A percentile compares a stretch with the other conserved stretches of the same genome.
phyloP scores from a whole-genome alignment of 2,113 vertebrate species.

The Hemicordylus capensis region DNA sequence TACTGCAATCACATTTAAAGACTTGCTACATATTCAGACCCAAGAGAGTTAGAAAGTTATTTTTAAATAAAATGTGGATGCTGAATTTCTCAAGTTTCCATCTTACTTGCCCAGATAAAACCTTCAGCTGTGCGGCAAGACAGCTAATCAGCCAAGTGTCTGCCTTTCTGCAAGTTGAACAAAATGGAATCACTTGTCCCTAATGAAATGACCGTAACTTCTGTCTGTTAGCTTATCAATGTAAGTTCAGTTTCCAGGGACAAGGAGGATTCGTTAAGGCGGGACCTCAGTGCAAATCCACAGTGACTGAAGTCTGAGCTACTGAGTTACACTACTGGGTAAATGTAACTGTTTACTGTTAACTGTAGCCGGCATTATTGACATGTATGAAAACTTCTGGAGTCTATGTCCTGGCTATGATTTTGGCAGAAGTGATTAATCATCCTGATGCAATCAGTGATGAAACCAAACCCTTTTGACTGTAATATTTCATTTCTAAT shows the following conservation, averaged over 20 bases:
- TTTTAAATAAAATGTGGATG: background rate
- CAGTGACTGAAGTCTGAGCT: background rate
- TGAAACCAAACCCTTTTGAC: constrained; percentile 15
- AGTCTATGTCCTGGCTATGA: background rate
- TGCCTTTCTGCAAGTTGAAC: background rate
- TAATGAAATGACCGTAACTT: constrained; percentile 8
- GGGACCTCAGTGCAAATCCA: background rate
- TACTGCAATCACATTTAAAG: background rate
- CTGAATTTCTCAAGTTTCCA: background rate
- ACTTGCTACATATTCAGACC: background rate
- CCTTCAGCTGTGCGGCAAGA: background rate
- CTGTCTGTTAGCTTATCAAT: constrained; percentile 6
- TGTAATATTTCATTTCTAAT: constrained; percentile 30
- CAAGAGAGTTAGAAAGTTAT: background rate
- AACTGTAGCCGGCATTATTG: background rate
- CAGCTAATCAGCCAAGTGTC: background rate
- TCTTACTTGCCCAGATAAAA: background rate
- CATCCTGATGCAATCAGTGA: background rate
- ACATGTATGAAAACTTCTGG: background rate
- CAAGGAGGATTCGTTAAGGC: background rate
- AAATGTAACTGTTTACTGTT: too few relatives aligned
- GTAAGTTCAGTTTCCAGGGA: background rate
- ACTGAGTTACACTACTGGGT: background rate
- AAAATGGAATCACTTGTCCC: background rate
- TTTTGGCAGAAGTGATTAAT: background rate